Evolutionary conservation across 2,888 invertebrate species (phyloP), one percentile per base, ranked within the genome.

Genomic region (Copidosoma aretas): DNA sequence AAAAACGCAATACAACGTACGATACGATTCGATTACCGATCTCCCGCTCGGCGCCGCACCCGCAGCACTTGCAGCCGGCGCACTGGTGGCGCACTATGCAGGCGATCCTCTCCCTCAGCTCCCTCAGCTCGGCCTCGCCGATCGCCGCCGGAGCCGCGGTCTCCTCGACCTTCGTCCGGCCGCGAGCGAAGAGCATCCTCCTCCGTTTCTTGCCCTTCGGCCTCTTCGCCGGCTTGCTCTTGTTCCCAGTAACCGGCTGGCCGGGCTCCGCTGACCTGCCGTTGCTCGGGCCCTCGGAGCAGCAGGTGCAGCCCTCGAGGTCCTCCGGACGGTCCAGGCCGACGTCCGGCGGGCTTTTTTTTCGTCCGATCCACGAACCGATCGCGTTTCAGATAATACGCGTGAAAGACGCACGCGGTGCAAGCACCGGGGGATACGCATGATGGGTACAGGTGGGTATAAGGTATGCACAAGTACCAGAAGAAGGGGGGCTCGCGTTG

Each of bases 21-120:
- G 8, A 10, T 19, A 4, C 12, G 10, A 61, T 52, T 51, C 21
- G 17, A 14, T 17, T n/a, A 24, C 46, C 15, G 19, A 39, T 24
- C 39, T 25, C 19, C 22, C 4, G 4, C 10, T 21, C 51, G 14
- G n/a, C 32, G 32, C 24, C n/a, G 56, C 71, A 71, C 60, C 57
- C 59, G 63, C 71, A 68, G 46, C 60, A 71, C 1, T 60, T 32
- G 64, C 70, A 70, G 1, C 15, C 57, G 1, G 46, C 32, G 19
- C 56, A 54, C 12, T 68, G 53, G 1, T 67, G 10, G 1, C 62
- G 24, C 5, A 71, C 39, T 1, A 66, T 57, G n/a, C 46, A 54
- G 10, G 43, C 57, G 39, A 71, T 63, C 21, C 14, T 68, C 14
- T 24, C 46, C 22, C 53, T 43, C 21, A 71, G 25, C 17, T 63